These are phyloP conservation scores for Lycaon pictus DNA, from an alignment of 2,113 vertebrate genomes.

Conservation along the genomic window DNA sequence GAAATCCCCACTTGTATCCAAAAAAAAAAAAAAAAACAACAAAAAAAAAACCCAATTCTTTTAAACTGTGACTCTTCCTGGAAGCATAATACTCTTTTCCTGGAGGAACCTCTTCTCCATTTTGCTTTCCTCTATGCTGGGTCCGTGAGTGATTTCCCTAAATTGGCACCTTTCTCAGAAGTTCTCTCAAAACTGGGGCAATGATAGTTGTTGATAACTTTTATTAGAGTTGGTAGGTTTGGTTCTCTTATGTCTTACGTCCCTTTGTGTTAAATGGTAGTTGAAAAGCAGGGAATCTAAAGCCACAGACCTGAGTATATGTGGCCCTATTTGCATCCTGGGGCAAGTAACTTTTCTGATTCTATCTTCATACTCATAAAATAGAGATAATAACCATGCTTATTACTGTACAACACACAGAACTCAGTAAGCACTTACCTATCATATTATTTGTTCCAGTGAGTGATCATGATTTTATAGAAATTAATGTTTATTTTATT, in stretches of 20 bases:
- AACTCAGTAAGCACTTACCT: not conserved
- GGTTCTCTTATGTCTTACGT: not conserved
- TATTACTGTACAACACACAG: not conserved
- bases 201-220: constrained; percentile 57
- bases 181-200: not conserved
- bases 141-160: not conserved
- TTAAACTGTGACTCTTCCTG: not conserved
- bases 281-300: constrained; percentile 19
- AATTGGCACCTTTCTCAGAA: constrained; percentile 23
- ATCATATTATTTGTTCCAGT: not conserved
- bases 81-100: not conserved
- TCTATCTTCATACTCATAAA: constrained; percentile 42
- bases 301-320: not conserved
- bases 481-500: constrained; percentile 70
- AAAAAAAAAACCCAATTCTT: not conserved
- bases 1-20: not conserved
- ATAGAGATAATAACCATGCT: not conserved
- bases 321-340: not conserved
- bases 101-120: not conserved
- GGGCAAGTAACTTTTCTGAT: not conserved
- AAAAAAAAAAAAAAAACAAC: not conserved
- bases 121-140: not conserved
- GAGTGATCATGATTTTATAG: constrained; percentile 30
- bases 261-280: not conserved
- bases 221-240: not conserved